Conservation (phyloP, 2,888 invertebrate species). For the Drosophila antonietae region DNA sequence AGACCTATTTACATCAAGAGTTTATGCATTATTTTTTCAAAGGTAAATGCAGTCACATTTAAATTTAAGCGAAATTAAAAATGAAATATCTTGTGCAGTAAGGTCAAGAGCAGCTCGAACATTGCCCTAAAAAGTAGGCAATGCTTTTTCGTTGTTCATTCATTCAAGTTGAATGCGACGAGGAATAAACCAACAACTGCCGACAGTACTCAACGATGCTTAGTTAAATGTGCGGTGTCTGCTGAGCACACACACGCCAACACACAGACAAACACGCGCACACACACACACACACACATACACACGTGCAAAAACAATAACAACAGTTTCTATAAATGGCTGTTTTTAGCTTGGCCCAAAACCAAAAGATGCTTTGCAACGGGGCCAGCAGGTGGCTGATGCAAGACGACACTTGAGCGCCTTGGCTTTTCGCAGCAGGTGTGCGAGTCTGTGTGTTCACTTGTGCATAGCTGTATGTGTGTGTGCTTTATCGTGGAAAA, state of each 20-base stretch:
- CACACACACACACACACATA: not conserved
- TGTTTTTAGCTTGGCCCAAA: conserved; percentile 45
- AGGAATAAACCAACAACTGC: conserved; percentile 12
- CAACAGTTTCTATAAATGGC: conserved; percentile 28
- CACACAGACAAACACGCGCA: not conserved
- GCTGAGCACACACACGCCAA: not conserved
- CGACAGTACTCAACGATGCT: conserved; percentile 43
- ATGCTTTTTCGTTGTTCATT: conserved; percentile 1
- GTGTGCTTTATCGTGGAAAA: conserved; percentile 58
- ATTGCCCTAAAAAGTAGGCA: conserved; percentile 33
- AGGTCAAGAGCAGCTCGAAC: conserved; percentile 4
- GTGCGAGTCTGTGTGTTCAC: conserved; percentile 9
- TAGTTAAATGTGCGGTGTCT: conserved; percentile 43
- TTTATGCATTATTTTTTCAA: no score
- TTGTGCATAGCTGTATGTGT: conserved; percentile 6
- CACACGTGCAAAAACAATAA: conserved; percentile 9
- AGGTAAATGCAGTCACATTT: not conserved
- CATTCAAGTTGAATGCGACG: not conserved
- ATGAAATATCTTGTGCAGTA: no score
- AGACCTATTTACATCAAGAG: not conserved
- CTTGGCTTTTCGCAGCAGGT: conserved; percentile 15
- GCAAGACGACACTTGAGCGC: conserved; percentile 43
- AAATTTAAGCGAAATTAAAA: not conserved
- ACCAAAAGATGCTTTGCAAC: conserved; percentile 26
- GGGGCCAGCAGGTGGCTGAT: conserved; percentile 25